These are phyloP conservation scores for Chymomyza procnemis DNA, from an alignment of 2,888 invertebrate genomes.

Conservation along the genomic window DNA sequence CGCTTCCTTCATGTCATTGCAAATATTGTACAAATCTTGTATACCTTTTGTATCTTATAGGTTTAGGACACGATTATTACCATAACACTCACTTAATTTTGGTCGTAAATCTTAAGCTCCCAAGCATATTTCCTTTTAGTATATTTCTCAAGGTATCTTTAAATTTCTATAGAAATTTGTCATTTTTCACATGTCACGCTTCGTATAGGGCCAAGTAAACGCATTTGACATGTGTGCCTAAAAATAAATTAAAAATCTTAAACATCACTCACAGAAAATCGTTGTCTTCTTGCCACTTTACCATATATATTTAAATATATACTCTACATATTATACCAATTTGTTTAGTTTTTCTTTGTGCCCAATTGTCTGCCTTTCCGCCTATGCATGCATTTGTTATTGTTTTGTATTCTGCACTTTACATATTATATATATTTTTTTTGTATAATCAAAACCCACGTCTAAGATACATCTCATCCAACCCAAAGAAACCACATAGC, in stretches of 20 bases:
- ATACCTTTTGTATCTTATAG: no score
- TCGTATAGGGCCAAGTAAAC: slow-evolving; percentile 54
- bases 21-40: no score
- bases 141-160: background rate
- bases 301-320: slow-evolving; percentile 48
- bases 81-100: no score
- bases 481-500: slow-evolving; percentile 16
- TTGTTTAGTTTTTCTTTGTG: slow-evolving; percentile 25
- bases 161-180: background rate
- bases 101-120: no score
- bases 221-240: slow-evolving; percentile 44
- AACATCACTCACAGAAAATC: slow-evolving; percentile 12
- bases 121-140: no score
- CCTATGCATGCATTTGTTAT: slow-evolving; percentile 21
- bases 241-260: slow-evolving; percentile 16
- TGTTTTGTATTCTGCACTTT: slow-evolving; percentile 10
- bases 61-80: no score
- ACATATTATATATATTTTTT: no score
- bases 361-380: slow-evolving; percentile 48
- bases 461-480: slow-evolving; percentile 3
- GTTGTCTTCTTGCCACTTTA: slow-evolving; percentile 20
- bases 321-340: slow-evolving; percentile 35
- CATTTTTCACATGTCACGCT: background rate
- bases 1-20: no score
- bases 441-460: slow-evolving; percentile 19